Base-by-base conservation (phyloP, 2,113 vertebrate species). In the Rhinolophus ferrumequinum region DNA sequence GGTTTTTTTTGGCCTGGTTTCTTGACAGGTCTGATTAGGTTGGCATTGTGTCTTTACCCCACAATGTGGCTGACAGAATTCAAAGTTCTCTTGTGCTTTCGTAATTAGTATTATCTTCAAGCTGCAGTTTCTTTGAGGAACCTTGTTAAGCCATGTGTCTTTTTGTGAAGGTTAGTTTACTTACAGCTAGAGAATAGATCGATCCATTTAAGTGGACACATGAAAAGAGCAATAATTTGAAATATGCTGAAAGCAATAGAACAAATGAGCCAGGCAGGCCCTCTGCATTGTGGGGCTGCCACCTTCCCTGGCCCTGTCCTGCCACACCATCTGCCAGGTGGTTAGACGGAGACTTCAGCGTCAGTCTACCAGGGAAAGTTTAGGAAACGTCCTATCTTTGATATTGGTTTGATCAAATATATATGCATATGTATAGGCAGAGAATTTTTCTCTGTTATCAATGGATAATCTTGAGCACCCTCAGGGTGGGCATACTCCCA, bases 51-150 rank as follows among this genome's bases (percentile, higher is more conserved):
- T 60, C 81, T 83, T 93, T 93, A 60, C 44, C 28, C 56, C 8
- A 16, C 58, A 67, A 47, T 26, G 6, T 64, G 75, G 26, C 62
- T 9, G 30, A 56, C 38, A 77, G 14, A 80, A n/a, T 60, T 96
- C 80, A 66, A 44, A 75, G 58, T 83, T 93, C 62, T 82, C 62
- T 70, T 77, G n/a, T 90, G 81, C 47, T 94, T 97, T 91, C 33
- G 12, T 79, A 38, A 80, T 81, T 91, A 75, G 38, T 77, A 35
- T 94, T 69, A n/a, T 70, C 79, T 85, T 90, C 77, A 96, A 85
- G 54, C 58, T 69, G 8, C 12, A 88, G 6, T 95, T 88, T 80
- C 85, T 97, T 79, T 89, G 22, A 88, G 82, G 35, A 86, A 82
- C 0, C 21, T 77, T 82, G 13, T 81, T 85, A 93, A 82, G 56